Percentiles rank a stretch among this genome's conserved stretches.
These are phyloP conservation scores for Cheiracanthium punctorium DNA, from an alignment of 2,888 invertebrate species.

Conservation along the genomic window DNA sequence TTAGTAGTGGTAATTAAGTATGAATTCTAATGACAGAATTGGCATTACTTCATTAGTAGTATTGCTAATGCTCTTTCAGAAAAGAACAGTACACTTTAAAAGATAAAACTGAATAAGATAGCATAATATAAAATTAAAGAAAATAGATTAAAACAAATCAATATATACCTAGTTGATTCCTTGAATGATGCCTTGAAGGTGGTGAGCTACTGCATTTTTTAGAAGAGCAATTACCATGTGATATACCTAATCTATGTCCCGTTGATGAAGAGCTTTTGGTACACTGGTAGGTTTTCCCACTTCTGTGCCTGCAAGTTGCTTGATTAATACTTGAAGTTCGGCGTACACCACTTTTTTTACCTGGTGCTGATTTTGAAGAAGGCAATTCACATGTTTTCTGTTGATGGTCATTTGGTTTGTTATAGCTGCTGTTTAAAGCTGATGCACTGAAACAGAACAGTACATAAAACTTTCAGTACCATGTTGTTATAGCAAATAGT, in stretches of 20 bases:
- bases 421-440: constrained; percentile 48
- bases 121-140: no score
- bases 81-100: neutral
- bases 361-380: constrained; percentile 32
- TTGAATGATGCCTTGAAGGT: constrained; percentile 52
- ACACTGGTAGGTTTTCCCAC: constrained; percentile 39
- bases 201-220: constrained; percentile 50
- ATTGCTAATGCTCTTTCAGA: neutral
- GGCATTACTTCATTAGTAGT: no score
- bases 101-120: neutral
- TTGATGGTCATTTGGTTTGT: constrained; percentile 47
- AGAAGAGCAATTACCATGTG: constrained; percentile 36
- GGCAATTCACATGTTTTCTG: constrained; percentile 21
- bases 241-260: constrained; percentile 45
- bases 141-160: no score
- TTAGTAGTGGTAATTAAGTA: no score
- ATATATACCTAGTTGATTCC: constrained; percentile 60
- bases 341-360: constrained; percentile 44
- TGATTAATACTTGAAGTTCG: constrained; percentile 56
- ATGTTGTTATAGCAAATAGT: no score
- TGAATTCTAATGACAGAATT: neutral
- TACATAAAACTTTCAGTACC: no score
- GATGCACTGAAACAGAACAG: constrained; percentile 65
- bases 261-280: constrained; percentile 33
- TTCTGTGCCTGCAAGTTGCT: constrained; percentile 43